Evolutionary conservation across 92 coral and sea anemone species (phyloP), one percentile per base, ranked within the genome.

Genomic region (Porites cylindrica): DNA sequence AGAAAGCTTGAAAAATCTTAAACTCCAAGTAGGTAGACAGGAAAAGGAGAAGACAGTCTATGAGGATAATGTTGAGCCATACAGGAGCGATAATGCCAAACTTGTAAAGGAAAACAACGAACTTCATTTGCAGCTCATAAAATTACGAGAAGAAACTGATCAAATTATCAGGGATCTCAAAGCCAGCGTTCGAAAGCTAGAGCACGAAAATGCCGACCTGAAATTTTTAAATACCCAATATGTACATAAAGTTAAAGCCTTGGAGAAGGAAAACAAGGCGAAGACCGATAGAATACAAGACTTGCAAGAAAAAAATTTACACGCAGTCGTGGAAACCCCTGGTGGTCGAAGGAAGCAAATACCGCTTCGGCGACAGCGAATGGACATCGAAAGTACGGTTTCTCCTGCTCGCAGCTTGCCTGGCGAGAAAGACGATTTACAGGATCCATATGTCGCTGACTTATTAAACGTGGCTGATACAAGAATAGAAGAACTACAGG

Each of bases 291-390:
- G 98, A 76, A 97, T 97, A 64, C 96, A 93, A 69, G 97, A 94
- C 20, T 83, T 97, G 66, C 99, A 97, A 54, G 99, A 97, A 88
- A 95, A 92, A 87, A 97, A 97, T 89, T 86, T 97, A 69, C 99
- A 93, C 83, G 99, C 99, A n/a, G 98, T 97, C 60, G 99, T 97
- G 66, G 98, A 97, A 88, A 97, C 99, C 54, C 99, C 99, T 0
- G 99, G 99, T 32, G 99, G 99, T 51, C 90, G 98, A 75, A 85
- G 98, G 85, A 97, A 97, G 78, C 99, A 97, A 77, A 91, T 97
- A 65, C 99, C 99, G 1, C 94, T 91, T 75, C 88, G 99, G 58
- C 94, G 99, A 53, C 99, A 97, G 75, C 91, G 99, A 80, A 97
- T 97, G 99, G 99, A 97, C 69, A 95, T 97, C 66, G 98, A 93